Base-by-base conservation (phyloP, 2,113 vertebrate genomes). In the Actenoides hombroni region DNA sequence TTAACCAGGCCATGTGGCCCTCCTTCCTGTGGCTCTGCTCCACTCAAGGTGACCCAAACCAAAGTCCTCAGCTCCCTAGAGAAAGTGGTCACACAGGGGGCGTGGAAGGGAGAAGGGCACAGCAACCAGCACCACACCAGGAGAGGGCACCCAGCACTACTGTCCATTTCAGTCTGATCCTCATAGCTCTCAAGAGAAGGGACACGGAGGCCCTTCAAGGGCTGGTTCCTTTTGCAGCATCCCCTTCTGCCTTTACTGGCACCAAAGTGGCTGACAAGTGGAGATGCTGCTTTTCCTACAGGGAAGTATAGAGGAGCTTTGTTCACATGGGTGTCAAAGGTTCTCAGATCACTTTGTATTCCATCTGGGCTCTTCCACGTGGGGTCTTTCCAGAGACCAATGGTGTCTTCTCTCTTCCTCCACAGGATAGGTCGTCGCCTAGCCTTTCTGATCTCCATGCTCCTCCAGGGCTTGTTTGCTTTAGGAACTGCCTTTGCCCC, bases 401-500 rank as follows among this genome's bases (percentile, higher is more conserved):
- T 20, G 28, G 5, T 19, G 8, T 25, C 28, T 76, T 69, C 24
- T 2, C 3, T 80, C 8, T 91, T 73, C 37, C 35, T 61, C 77
- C 25, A 2, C 92, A 99, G 99, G 97, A 98, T 98, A 2, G 99
- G 99, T 26, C 98, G 99, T 5, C 98, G 98, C 40, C 96, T 97
- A 10, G 97, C 98, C 31, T 71, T 98, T 40, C 96, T 99, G 61
- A 57, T 98, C 13, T 98, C 98, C 5, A 20, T 98, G 71, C 70
- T 98, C 2, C 60, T 99, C 9, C 94, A 98, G 4, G 61, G 98
- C 23, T 1, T 98, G 42, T 94, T 98, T 46, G 98, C 98, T 8
- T 69, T 99, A 18, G 87, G 90, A 33, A 77, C 79, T 4, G 98
- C 98, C 56, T 98, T 99, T 42, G 97, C 98, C 44, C 97, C 99